phyloP scores from a whole-genome alignment of 2,113 vertebrate genomes.

The Macroglossus sobrinus region DNA sequence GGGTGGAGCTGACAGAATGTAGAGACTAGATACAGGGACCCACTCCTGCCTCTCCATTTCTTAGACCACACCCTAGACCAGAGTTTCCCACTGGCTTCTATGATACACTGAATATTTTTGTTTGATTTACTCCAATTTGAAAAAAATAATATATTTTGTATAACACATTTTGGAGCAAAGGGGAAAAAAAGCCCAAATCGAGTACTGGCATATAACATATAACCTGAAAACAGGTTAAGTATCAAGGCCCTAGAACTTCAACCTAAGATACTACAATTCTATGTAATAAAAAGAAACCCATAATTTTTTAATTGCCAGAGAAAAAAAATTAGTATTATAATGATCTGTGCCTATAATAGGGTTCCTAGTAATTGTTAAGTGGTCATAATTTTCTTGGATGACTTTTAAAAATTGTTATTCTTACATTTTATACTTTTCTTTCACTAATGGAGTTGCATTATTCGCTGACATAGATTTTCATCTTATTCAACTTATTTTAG shows the following conservation, averaged over 20 bases:
- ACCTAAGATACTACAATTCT: background rate
- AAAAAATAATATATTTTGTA: background rate
- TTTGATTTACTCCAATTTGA: background rate
- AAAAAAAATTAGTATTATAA: background rate
- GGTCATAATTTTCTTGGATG: background rate
- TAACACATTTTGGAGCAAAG: background rate
- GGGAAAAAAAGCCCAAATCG: background rate
- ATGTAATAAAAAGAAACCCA: background rate
- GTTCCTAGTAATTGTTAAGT: conserved; percentile 19
- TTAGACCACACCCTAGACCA: background rate
- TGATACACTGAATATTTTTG: background rate
- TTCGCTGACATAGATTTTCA: background rate
- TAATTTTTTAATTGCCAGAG: background rate
- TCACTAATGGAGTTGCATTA: background rate
- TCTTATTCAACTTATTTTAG: background rate
- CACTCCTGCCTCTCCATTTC: background rate
- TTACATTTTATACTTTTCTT: background rate
- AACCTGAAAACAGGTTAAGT: background rate
- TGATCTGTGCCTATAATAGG: background rate
- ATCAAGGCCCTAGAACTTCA: background rate
- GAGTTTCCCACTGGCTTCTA: background rate
- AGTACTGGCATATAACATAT: background rate
- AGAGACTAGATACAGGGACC: background rate
- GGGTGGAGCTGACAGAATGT: background rate
- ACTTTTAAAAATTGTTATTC: background rate